Percentiles rank a stretch among this genome's conserved stretches.
phyloP scores from a whole-genome alignment of 2,113 vertebrate species.

The Deroptyus accipitrinus region DNA sequence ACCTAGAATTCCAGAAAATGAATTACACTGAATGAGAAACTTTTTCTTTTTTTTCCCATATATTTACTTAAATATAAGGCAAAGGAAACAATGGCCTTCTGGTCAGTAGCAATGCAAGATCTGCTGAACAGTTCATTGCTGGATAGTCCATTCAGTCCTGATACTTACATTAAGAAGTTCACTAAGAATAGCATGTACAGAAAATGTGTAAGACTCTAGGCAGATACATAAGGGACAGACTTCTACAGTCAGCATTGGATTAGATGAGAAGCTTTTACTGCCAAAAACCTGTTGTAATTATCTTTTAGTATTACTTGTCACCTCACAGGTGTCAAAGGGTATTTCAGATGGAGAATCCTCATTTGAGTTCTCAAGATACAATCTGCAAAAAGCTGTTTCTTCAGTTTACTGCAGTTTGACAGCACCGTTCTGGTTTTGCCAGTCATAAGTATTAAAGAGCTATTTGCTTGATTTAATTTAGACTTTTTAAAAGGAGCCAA shows the following conservation, averaged over 20 bases:
- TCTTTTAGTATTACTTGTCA: neutral
- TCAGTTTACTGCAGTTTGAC: neutral
- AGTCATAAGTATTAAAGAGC: neutral
- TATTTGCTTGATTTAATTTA: neutral
- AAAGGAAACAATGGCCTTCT: neutral
- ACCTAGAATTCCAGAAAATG: neutral
- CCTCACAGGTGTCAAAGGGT: neutral
- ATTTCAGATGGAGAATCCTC: neutral
- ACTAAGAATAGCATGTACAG: accelerated
- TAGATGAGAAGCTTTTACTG: neutral
- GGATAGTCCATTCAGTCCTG: neutral
- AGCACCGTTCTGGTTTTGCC: neutral
- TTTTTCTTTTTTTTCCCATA: neutral
- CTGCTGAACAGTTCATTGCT: neutral
- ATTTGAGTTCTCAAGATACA: neutral
- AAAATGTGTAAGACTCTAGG: accelerated
- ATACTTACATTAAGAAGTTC: neutral
- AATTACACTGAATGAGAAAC: neutral
- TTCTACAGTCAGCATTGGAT: neutral
- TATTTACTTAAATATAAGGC: neutral
- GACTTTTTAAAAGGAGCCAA: neutral
- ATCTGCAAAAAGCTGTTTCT: neutral
- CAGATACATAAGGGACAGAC: neutral
- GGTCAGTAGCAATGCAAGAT: neutral
- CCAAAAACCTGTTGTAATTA: neutral